phyloP scores from a whole-genome alignment of 2,113 vertebrate genomes.

The Forbesichthys papilliferus region DNA sequence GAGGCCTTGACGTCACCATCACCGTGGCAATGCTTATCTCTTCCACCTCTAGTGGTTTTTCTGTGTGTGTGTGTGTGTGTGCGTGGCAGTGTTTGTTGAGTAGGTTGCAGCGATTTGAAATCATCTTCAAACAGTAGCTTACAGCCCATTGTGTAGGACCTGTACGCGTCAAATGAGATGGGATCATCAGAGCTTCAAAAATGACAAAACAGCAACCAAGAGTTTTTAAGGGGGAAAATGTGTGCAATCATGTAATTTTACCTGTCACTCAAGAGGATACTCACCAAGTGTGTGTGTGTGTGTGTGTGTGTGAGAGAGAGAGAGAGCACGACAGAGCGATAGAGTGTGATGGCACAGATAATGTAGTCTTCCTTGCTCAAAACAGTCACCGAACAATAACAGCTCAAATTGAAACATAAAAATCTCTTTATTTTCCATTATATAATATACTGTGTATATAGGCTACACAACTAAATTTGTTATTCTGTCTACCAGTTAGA shows the following conservation, averaged over 20 bases:
- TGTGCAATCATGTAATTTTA: conserved; percentile 61
- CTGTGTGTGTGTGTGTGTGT: conserved; percentile 32
- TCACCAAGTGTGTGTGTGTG: conserved; percentile 10
- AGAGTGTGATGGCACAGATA: too few relatives aligned
- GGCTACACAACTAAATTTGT: too few relatives aligned
- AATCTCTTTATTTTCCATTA: too few relatives aligned
- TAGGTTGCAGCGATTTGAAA: conserved; percentile 53
- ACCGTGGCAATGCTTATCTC: conserved; percentile 65
- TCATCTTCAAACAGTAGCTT: conserved; percentile 61
- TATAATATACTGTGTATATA: too few relatives aligned
- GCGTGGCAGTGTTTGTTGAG: conserved; percentile 39
- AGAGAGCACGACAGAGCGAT: too few relatives aligned
- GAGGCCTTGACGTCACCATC: conserved; percentile 57
- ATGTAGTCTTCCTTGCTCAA: too few relatives aligned
- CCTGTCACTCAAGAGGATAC: conserved; percentile 52
- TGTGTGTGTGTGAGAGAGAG: too few relatives aligned
- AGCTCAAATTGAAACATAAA: too few relatives aligned
- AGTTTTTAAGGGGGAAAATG: conserved; percentile 45
- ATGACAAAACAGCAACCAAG: conserved; percentile 41
- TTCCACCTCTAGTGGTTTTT: conserved; percentile 77
- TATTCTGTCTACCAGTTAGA: too few relatives aligned
- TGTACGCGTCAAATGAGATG: conserved; percentile 50
- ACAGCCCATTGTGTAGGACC: conserved; percentile 53
- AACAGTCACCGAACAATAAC: too few relatives aligned
- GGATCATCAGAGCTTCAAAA: conserved; percentile 41